Evolutionary conservation across 2,797 vertebrate genomes (phyloP).

Genomic region (Acridotheres tristis): DNA sequence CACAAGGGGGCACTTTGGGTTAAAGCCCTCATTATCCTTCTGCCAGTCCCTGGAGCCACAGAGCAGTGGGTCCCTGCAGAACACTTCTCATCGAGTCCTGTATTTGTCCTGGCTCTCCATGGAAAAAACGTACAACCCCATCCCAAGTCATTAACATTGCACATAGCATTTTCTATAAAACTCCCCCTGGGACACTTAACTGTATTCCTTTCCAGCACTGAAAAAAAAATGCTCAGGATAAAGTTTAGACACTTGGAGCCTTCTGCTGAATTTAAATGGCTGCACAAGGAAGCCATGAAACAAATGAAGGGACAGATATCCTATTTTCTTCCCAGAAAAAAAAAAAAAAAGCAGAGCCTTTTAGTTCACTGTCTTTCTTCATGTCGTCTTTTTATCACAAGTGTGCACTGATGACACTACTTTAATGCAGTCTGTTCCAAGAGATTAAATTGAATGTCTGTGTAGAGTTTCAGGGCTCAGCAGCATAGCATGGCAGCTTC

Average conservation of each 20-base stretch:
- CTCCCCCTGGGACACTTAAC: constrained; percentile 20
- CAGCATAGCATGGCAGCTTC: constrained; percentile 42
- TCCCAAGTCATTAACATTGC: constrained; percentile 44
- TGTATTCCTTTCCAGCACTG: constrained; percentile 36
- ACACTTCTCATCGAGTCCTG: background rate
- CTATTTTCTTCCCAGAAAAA: constrained; percentile 41
- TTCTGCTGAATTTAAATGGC: constrained; percentile 51
- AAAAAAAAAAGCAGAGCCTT: background rate
- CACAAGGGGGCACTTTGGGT: background rate
- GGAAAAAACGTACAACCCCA: background rate
- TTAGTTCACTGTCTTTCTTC: constrained; percentile 49
- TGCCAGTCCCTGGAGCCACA: background rate
- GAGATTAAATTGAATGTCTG: constrained; percentile 62
- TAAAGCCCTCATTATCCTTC: background rate
- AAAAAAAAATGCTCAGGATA: constrained; percentile 21
- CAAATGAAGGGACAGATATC: constrained; percentile 49
- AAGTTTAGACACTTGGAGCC: constrained; percentile 54
- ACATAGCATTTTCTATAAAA: constrained; percentile 18
- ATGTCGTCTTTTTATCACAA: constrained; percentile 48
- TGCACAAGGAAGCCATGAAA: constrained; percentile 14
- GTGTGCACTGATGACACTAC: constrained; percentile 31
- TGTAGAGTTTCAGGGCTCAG: constrained; percentile 47
- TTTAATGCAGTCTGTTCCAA: constrained; percentile 60
- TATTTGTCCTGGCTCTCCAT: background rate
- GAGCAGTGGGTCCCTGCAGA: background rate